Conservation (phyloP, 2,113 vertebrate genomes). For the Zosterops japonicus region DNA sequence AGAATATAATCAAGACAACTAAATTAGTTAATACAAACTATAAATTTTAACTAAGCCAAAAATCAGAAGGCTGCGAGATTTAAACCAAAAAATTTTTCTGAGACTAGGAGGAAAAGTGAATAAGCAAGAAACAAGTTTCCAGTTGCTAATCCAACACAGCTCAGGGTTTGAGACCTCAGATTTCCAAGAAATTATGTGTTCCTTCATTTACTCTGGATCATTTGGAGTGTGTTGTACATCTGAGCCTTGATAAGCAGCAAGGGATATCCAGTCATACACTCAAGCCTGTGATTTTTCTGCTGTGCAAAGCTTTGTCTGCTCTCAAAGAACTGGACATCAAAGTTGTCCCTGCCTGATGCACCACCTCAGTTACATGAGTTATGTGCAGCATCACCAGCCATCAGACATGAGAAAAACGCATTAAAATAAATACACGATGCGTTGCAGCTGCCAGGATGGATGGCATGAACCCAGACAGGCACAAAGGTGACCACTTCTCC, state of each 20-base stretch:
- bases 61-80: not conserved
- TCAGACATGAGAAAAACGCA: not conserved
- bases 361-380: not conserved
- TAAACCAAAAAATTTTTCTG: not conserved
- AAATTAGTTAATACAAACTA: not conserved
- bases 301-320: not conserved
- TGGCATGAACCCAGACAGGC: not conserved
- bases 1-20: not conserved
- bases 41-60: not conserved
- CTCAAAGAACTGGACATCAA: not conserved
- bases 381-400: accelerated
- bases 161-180: not conserved
- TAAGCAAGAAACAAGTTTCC: not conserved
- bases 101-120: not conserved
- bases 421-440: not conserved
- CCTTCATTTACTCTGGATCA: not conserved
- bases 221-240: not conserved
- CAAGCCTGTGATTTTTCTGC: not conserved
- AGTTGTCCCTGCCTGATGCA: not conserved
- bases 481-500: not conserved
- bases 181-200: not conserved
- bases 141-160: not conserved
- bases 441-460: not conserved
- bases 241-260: not conserved
- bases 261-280: not conserved